Evolutionary conservation across 2,888 invertebrate genomes (phyloP).

Genomic region (Tupiocoris notatus): DNA sequence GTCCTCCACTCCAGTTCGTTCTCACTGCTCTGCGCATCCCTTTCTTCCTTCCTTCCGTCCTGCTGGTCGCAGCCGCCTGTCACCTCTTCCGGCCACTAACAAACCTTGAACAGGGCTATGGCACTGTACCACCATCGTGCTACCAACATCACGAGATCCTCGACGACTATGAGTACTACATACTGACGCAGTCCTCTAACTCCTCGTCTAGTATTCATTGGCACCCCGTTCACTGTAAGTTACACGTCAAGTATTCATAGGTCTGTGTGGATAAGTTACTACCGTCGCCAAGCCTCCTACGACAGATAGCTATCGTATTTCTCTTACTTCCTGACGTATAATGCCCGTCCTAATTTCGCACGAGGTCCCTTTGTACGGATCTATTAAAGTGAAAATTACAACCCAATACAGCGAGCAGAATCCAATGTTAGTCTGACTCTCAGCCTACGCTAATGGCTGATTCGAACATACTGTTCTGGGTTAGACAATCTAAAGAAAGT

Average conservation of each 20-base stretch:
- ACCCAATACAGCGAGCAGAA: neutral
- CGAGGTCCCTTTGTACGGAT: neutral
- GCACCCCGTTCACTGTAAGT: neutral
- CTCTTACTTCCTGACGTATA: neutral
- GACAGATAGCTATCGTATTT: neutral
- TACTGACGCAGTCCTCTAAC: neutral
- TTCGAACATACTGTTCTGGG: too few relatives aligned
- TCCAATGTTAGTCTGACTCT: neutral
- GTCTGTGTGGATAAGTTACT: neutral
- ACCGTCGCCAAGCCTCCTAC: neutral
- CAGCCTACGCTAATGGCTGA: too few relatives aligned
- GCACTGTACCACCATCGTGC: neutral
- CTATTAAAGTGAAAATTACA: neutral
- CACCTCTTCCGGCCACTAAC: neutral
- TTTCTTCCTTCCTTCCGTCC: neutral
- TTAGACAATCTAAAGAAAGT: too few relatives aligned
- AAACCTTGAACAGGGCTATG: too few relatives aligned
- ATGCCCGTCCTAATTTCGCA: neutral
- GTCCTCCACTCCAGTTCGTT: neutral
- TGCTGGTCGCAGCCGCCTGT: neutral
- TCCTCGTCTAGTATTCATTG: neutral
- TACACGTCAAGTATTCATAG: neutral
- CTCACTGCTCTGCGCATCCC: neutral
- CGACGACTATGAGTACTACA: neutral
- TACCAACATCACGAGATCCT: neutral